A percentile compares a stretch with the other conserved stretches of the same genome.
phyloP scores from a whole-genome alignment of 2,888 invertebrate genomes.

The Nymphalis urticae region DNA sequence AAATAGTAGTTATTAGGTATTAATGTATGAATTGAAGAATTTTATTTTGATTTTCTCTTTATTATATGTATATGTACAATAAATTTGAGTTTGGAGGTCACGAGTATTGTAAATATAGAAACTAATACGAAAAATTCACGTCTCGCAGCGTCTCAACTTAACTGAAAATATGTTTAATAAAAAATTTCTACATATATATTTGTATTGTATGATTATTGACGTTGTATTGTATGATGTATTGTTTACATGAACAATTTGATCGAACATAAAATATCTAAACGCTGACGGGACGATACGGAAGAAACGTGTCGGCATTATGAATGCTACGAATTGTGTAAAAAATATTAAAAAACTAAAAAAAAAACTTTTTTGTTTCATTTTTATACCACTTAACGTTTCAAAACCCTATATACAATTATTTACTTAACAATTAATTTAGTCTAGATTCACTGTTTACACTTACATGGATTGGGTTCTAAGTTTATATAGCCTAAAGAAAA shows the following conservation, averaged over 20 bases:
- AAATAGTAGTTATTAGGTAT: conserved; percentile 79
- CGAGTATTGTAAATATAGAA: conserved; percentile 76
- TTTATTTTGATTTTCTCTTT: conserved; percentile 81
- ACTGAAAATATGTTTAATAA: conserved; percentile 24
- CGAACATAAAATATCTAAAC: conserved; percentile 55
- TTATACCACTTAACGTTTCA: conserved; percentile 6
- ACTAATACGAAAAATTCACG: conserved; percentile 59
- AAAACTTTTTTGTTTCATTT: conserved; percentile 69
- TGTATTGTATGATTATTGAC: conserved; percentile 59
- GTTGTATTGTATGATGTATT: conserved; percentile 23
- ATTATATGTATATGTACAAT: conserved; percentile 77
- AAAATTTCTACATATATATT: conserved; percentile 64
- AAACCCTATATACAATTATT: conserved; percentile 4
- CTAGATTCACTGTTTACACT: too few species aligned
- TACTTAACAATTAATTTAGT: neutral
- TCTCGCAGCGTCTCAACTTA: conserved; percentile 67
- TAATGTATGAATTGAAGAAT: conserved; percentile 80
- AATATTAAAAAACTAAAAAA: conserved; percentile 82
- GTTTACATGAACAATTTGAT: conserved; percentile 46
- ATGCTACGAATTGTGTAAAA: conserved; percentile 83
- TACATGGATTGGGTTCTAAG: too few species aligned
- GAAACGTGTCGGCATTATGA: conserved; percentile 81
- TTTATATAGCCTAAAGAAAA: too few species aligned
- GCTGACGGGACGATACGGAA: conserved; percentile 64
- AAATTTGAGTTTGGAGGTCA: conserved; percentile 78